phyloP scores from a whole-genome alignment of 1,140 invertebrate species.

The Linepithema humile region DNA sequence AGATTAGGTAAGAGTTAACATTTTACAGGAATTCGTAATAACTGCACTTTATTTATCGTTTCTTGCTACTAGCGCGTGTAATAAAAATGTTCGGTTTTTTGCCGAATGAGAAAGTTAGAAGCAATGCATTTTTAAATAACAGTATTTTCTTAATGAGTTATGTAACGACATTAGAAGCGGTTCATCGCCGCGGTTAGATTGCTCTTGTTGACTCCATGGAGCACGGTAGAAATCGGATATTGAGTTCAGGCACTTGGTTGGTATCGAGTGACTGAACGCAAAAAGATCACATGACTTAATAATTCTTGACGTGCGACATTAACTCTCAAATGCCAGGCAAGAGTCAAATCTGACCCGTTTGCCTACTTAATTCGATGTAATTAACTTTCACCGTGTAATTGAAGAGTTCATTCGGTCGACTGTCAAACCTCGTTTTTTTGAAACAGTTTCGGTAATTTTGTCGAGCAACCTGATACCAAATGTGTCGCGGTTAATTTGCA shows the following conservation, averaged over 20 bases:
- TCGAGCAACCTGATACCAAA: background rate
- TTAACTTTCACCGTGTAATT: slow-evolving; percentile 47
- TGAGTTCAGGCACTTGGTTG: background rate
- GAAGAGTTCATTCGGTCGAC: slow-evolving; percentile 5
- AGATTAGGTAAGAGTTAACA: background rate
- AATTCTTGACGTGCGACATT: background rate
- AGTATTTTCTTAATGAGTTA: slow-evolving; percentile 18
- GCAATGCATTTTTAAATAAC: background rate
- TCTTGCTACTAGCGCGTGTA: background rate
- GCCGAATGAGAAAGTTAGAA: background rate
- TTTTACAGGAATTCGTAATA: background rate
- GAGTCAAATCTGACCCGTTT: slow-evolving; percentile 32
- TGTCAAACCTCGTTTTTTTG: slow-evolving; percentile 6
- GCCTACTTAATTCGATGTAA: slow-evolving; percentile 47
- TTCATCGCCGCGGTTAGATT: background rate
- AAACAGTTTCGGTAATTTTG: slow-evolving; percentile 20
- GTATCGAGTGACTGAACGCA: background rate
- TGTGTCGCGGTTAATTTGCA: slow-evolving; percentile 13
- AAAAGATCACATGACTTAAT: background rate
- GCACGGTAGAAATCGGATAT: background rate
- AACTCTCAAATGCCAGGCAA: background rate
- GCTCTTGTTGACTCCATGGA: background rate
- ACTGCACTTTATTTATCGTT: background rate
- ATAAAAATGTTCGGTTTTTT: background rate
- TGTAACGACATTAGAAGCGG: background rate